Evolutionary conservation across 2,797 vertebrate species (phyloP).

Genomic region (Hypotaenidia philippensis): DNA sequence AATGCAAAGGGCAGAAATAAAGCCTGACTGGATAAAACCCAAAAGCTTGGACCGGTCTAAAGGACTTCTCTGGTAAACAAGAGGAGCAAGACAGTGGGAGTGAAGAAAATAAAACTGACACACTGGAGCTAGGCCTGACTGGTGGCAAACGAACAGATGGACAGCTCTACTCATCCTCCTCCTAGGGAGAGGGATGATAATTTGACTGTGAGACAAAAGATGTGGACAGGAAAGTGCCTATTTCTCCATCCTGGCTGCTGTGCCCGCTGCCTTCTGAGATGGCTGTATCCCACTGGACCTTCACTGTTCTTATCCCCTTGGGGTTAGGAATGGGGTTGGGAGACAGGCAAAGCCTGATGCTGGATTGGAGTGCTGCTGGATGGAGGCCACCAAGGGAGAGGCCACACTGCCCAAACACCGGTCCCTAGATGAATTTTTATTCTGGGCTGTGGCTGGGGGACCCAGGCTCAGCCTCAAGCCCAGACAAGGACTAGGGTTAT

Average conservation of each 20-base stretch:
- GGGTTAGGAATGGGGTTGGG: background rate
- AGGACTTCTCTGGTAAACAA: background rate
- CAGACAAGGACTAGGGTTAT: background rate
- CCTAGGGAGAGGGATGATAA: background rate
- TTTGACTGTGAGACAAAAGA: conserved; percentile 3
- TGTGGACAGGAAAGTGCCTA: background rate
- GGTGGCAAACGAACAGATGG: conserved; percentile 53
- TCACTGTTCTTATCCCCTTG: background rate
- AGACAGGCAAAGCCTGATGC: background rate
- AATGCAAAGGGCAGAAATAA: background rate
- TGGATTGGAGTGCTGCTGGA: background rate
- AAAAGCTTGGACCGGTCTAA: background rate
- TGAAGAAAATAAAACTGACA: background rate
- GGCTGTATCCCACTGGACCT: background rate
- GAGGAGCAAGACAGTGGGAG: background rate
- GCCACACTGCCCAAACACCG: rapidly evolving
- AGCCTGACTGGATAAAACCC: background rate
- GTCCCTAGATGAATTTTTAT: background rate
- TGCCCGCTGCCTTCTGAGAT: background rate
- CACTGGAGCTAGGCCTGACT: background rate
- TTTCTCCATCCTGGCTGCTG: background rate
- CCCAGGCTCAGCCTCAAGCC: background rate
- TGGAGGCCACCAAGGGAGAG: background rate
- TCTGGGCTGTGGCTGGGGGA: background rate
- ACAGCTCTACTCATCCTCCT: background rate